Evolutionary conservation across 2,113 vertebrate species (phyloP).

Genomic region (Corythornis vintsioides): DNA sequence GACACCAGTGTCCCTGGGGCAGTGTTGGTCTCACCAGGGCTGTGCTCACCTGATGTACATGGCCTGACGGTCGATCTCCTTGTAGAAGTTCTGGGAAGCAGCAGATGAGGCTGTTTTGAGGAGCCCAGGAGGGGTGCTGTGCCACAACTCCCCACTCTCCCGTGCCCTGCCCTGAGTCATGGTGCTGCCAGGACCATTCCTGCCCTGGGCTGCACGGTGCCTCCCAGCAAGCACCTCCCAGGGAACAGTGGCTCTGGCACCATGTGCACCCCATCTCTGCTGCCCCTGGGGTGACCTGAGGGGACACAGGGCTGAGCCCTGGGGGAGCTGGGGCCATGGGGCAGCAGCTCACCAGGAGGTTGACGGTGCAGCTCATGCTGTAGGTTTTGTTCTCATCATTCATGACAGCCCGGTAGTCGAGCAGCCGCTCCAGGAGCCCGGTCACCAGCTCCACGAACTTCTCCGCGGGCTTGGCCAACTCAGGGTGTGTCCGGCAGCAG

Average conservation of each 20-base stretch:
- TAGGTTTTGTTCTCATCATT: conserved; percentile 67
- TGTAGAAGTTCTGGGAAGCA: conserved; percentile 70
- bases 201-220: neutral
- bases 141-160: rapidly evolving
- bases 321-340: too few species aligned
- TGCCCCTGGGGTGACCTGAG: neutral
- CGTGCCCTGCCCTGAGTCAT: rapidly evolving
- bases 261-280: neutral
- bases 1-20: rapidly evolving
- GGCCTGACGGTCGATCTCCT: conserved; percentile 67
- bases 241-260: neutral
- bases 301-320: rapidly evolving
- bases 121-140: neutral
- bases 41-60: conserved; percentile 71
- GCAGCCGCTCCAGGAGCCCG: conserved; percentile 57
- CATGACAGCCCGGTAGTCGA: conserved; percentile 68
- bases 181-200: neutral
- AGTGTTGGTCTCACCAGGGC: rapidly evolving
- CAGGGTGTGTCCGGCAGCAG: conserved; percentile 38
- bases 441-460: conserved; percentile 41
- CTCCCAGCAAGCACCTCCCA: neutral
- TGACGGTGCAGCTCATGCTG: conserved; percentile 73
- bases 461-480: conserved; percentile 40
- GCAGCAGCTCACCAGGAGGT: conserved; percentile 59
- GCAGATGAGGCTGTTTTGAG: neutral